These are phyloP conservation scores for Deilephila elpenor DNA, from an alignment of 2,888 invertebrate species.

Conservation along the genomic window DNA sequence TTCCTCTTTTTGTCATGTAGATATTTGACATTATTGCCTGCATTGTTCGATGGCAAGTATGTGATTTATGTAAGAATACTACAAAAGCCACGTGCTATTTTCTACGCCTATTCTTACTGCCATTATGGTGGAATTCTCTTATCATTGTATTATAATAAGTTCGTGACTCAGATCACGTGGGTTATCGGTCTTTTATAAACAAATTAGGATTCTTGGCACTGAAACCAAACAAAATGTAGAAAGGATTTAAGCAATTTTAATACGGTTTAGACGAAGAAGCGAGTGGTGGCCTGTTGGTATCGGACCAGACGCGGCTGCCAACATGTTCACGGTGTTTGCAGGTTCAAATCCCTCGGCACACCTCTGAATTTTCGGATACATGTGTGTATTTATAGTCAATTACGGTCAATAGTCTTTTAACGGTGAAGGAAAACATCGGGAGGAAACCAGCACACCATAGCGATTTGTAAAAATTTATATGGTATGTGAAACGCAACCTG, in stretches of 20 bases:
- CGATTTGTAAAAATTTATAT: too few relatives aligned
- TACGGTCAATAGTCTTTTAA: too few relatives aligned
- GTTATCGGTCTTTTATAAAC: not conserved
- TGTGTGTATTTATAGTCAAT: too few relatives aligned
- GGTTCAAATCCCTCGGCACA: too few relatives aligned
- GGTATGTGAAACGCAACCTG: too few relatives aligned
- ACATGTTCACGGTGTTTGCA: too few relatives aligned
- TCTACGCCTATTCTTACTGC: conserved; percentile 40
- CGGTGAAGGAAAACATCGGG: too few relatives aligned
- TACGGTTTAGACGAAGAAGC: not conserved
- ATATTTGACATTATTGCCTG: conserved; percentile 54
- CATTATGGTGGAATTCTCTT: conserved; percentile 31
- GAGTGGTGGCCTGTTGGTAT: too few relatives aligned
- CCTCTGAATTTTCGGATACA: too few relatives aligned
- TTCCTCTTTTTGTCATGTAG: conserved; percentile 68
- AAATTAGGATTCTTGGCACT: not conserved
- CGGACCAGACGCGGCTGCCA: too few relatives aligned
- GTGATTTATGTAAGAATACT: conserved; percentile 55
- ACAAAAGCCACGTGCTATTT: conserved; percentile 48
- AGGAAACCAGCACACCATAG: too few relatives aligned
- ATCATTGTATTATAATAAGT: not conserved
- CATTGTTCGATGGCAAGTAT: conserved; percentile 58
- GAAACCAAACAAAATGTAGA: not conserved
- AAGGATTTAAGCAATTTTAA: not conserved
- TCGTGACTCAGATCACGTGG: not conserved